phyloP scores from a whole-genome alignment of 1,140 invertebrate genomes.

The Nephotettix cincticeps region DNA sequence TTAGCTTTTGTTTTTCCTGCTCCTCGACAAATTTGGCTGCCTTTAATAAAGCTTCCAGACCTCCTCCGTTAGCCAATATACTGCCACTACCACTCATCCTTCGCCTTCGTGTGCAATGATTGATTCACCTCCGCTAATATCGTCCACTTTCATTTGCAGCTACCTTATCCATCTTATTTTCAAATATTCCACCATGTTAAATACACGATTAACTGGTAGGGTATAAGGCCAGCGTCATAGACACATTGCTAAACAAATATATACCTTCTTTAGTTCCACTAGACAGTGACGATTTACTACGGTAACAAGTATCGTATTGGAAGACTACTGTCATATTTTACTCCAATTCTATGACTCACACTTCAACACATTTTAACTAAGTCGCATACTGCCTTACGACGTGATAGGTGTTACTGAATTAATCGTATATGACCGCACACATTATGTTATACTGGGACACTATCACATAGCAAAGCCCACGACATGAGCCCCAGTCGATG shows the following conservation, averaged over 20 bases:
- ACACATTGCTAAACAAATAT: background rate
- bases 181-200: background rate
- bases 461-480: background rate
- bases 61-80: constrained; percentile 31
- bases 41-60: constrained; percentile 22
- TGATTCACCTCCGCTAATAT: constrained; percentile 18
- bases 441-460: background rate
- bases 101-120: constrained; percentile 40
- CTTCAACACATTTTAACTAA: background rate
- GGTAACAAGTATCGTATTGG: background rate
- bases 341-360: background rate
- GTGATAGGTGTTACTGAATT: no score
- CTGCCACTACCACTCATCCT: constrained; percentile 49
- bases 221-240: background rate
- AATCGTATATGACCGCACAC: no score
- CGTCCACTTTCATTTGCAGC: constrained; percentile 1
- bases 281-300: background rate
- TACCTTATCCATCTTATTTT: background rate
- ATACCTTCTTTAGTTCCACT: background rate
- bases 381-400: no score
- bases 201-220: background rate
- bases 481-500: no score
- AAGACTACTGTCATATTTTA: background rate
- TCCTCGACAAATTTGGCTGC: constrained; percentile 21
- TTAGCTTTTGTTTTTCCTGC: constrained; percentile 20